phyloP scores from a whole-genome alignment of 92 coral and sea anemone species.

The Hydrozoanthus gracilis region DNA sequence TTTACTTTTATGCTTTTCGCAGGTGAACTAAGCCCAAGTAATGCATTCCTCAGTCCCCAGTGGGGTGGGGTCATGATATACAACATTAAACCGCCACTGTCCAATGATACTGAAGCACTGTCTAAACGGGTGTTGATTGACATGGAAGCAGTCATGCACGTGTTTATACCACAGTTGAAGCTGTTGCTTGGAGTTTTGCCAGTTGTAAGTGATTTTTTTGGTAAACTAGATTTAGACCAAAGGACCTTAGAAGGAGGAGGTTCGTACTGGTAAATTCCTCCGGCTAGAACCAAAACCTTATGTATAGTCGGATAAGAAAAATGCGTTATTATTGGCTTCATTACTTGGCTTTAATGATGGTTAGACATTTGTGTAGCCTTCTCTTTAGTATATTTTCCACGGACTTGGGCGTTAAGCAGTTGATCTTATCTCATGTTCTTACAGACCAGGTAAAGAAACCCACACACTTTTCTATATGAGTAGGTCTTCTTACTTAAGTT shows the following conservation, averaged over 20 bases:
- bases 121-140: conserved; percentile 70
- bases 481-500: no score
- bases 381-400: no score
- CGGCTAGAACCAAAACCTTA: no score
- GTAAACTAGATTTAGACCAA: background rate
- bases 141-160: conserved; percentile 70
- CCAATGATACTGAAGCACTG: conserved; percentile 49
- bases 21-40: conserved; percentile 76
- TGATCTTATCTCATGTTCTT: no score
- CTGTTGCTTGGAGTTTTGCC: conserved; percentile 79
- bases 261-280: background rate
- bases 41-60: conserved; percentile 97
- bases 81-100: conserved; percentile 62
- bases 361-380: no score
- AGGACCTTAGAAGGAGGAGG: background rate
- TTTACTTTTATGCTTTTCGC: background rate
- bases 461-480: no score
- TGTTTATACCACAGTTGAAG: conserved; percentile 84
- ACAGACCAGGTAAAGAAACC: no score
- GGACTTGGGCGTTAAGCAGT: no score
- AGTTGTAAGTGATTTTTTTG: conserved; percentile 64
- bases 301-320: no score
- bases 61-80: conserved; percentile 95
- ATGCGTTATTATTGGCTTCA: no score
- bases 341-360: no score